A percentile compares a stretch with the other conserved stretches of the same genome.
Evolutionary conservation across 2,113 vertebrate genomes (phyloP).

Genomic region (Bambusicola thoracicus): DNA sequence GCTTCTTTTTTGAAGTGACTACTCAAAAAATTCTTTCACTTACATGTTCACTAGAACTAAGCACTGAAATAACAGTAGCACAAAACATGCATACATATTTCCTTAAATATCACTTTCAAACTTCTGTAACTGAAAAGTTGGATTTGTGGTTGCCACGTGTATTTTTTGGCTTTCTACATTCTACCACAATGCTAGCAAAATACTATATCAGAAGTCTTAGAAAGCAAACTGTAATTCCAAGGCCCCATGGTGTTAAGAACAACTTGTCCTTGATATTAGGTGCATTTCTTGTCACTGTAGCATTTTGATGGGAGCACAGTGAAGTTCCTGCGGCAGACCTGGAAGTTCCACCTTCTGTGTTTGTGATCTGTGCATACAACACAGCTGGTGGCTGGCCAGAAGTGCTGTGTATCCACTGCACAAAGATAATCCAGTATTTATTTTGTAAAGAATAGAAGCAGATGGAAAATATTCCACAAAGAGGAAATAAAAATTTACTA

Average conservation of each 20-base stretch:
- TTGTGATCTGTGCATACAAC: neutral
- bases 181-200: neutral
- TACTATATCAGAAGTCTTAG: neutral
- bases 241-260: neutral
- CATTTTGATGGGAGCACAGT: neutral
- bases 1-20: neutral
- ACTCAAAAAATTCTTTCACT: neutral
- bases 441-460: neutral
- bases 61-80: neutral
- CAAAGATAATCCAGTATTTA: neutral
- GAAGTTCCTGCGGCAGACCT: neutral
- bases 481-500: neutral
- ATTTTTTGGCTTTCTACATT: neutral
- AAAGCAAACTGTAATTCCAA: neutral
- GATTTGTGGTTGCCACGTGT: neutral
- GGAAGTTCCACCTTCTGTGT: neutral
- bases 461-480: neutral
- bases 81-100: neutral
- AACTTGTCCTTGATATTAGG: fast-evolving
- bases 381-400: neutral
- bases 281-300: neutral
- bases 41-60: neutral
- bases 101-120: neutral
- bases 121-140: neutral
- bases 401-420: neutral